Base-by-base conservation (phyloP, 2,113 vertebrate genomes). In the Odontophorus gujanensis region DNA sequence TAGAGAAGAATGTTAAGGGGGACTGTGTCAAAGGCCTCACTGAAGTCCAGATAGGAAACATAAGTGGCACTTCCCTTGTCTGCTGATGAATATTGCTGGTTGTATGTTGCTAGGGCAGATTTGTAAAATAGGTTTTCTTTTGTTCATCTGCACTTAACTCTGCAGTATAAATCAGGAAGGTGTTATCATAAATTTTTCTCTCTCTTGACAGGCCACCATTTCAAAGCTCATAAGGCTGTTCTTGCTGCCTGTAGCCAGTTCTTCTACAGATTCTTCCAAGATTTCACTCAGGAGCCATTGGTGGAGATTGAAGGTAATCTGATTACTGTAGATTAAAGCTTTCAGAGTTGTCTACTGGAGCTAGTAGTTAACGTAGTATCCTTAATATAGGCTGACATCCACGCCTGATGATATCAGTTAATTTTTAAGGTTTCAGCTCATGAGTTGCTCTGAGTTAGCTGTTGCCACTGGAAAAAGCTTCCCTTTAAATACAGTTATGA, bases 241-340 rank as follows among this genome's bases (percentile, higher is more conserved):
- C 96, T 99, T 97, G 99, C 99, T 92, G 99, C 99, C 74, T 99
- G 99, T 97, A 99, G 99, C 97, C 99, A 99, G 96, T 99, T 99
- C 96, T 99, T 99, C 97, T 97, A 99, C 97, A 99, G 98, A 94
- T 99, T 99, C 97, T 99, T 99, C 94, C 99, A 99, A 78, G 99
- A 99, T 94, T 99, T 99, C 95, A 99, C 98, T 89, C 98, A 99
- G 96, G 99, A 99, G 92, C 99, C 99, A 34, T 97, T 99, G 89
- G 99, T 99, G 92, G 99, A 99, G 95, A 99, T 99, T 94, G 99
- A 99, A 98, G 99, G 99, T 99, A 98, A 81, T 62, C 38, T 15
- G 34, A 34, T 13, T 57, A 6, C 3, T 61, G 8, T 20, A 84
- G 19, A 47, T 72, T 17, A 79, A 73, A 69, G 8, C 28, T 24